These are phyloP conservation scores for Oreochromis niloticus DNA, from an alignment of 2,113 vertebrate genomes.

Conservation along the genomic window DNA sequence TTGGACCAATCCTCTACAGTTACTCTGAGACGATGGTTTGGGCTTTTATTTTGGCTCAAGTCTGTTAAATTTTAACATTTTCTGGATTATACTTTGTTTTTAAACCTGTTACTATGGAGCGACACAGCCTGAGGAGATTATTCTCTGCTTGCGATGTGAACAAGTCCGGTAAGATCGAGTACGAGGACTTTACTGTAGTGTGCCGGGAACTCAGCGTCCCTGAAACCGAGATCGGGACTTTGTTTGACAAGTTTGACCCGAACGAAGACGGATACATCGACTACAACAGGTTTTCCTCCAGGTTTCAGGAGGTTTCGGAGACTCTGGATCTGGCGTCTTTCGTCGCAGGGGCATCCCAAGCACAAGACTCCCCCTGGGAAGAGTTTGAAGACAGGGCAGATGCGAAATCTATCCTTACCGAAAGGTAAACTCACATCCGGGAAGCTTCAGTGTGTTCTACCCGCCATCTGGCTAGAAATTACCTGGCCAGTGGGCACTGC, in stretches of 20 bases:
- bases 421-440: slow-evolving; percentile 52
- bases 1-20: slow-evolving; percentile 11
- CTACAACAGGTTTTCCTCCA: slow-evolving; percentile 67
- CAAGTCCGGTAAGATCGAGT: slow-evolving; percentile 72
- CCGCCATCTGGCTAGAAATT: accelerated
- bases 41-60: background rate
- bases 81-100: background rate
- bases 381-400: slow-evolving; percentile 65
- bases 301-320: slow-evolving; percentile 71
- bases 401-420: slow-evolving; percentile 42
- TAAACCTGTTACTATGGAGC: slow-evolving; percentile 32
- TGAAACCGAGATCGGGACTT: slow-evolving; percentile 33
- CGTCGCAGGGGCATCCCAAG: background rate
- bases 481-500: background rate
- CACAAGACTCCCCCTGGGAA: slow-evolving; percentile 45
- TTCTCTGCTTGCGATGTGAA: slow-evolving; percentile 77
- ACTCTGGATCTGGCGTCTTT: slow-evolving; percentile 59
- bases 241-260: slow-evolving; percentile 72
- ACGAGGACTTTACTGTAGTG: slow-evolving; percentile 69
- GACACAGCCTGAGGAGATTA: slow-evolving; percentile 53
- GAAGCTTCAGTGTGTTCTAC: background rate
- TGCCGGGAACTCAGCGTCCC: slow-evolving; percentile 72
- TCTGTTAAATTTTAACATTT: background rate
- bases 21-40: background rate
- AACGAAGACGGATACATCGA: slow-evolving; percentile 68